Conservation (phyloP, 2,888 invertebrate species). For the Drosophila cyrtoloma region DNA sequence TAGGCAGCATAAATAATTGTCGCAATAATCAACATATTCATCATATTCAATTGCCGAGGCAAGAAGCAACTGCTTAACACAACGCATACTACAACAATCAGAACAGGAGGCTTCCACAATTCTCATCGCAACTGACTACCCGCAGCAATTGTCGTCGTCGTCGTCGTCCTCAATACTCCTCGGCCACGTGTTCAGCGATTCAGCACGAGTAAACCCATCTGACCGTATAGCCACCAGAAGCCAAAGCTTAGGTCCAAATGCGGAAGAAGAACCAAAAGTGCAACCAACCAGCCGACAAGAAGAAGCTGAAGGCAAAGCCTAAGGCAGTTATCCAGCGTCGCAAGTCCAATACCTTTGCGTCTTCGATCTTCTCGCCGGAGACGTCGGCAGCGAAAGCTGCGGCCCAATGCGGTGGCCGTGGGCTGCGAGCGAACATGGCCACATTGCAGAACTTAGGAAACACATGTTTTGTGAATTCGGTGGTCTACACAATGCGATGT, state of each 20-base stretch:
- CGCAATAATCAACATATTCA: no score
- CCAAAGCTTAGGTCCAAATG: no score
- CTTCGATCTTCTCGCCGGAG: conserved; percentile 53
- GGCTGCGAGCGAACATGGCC: conserved; percentile 87
- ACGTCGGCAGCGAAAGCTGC: conserved; percentile 62
- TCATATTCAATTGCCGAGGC: no score
- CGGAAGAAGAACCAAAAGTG: no score
- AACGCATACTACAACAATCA: no score
- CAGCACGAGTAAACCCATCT: no score
- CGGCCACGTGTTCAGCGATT: no score
- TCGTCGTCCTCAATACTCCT: no score
- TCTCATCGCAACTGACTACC: no score
- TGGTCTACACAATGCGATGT: conserved; percentile 95
- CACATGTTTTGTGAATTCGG: conserved; percentile 97
- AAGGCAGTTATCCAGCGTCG: conserved; percentile 19
- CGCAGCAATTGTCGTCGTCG: no score
- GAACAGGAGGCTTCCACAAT: no score
- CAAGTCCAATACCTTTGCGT: conserved; percentile 26
- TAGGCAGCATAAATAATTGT: background rate
- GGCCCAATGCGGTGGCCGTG: conserved; percentile 54
- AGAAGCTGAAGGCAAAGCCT: conserved; percentile 50
- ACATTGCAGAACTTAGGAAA: conserved; percentile 95
- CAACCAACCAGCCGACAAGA: background rate
- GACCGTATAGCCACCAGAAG: no score
- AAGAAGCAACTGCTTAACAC: background rate